These are phyloP conservation scores for Diaperis boleti DNA, from an alignment of 2,888 invertebrate species.

Conservation along the genomic window DNA sequence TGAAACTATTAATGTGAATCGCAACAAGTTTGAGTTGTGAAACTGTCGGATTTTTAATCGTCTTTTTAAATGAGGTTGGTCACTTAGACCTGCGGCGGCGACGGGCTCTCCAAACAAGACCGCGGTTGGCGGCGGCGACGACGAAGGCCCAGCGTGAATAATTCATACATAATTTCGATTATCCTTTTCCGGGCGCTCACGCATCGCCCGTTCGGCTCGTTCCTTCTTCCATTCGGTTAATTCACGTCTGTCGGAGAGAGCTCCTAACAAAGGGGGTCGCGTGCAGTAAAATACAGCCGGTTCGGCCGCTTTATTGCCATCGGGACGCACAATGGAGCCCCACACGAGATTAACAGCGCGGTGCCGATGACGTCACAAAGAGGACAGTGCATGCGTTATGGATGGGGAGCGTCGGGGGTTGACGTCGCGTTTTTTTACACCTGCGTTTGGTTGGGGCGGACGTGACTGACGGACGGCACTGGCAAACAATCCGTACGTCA, in stretches of 20 bases:
- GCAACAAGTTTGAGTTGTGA: too few relatives aligned
- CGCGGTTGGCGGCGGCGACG: slow-evolving; percentile 17
- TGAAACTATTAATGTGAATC: too few relatives aligned
- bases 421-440: background rate
- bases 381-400: slow-evolving; percentile 54
- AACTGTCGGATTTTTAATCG: too few relatives aligned
- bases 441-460: too few relatives aligned
- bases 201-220: slow-evolving; percentile 42
- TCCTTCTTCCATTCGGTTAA: slow-evolving; percentile 38
- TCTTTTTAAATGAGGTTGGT: too few relatives aligned
- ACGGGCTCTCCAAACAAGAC: slow-evolving; percentile 15
- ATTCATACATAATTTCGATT: slow-evolving; percentile 43
- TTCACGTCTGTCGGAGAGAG: slow-evolving; percentile 37
- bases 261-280: slow-evolving; percentile 38
- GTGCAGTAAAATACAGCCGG: slow-evolving; percentile 45
- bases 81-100: too few relatives aligned
- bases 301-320: slow-evolving; percentile 47
- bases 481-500: too few relatives aligned
- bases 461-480: too few relatives aligned
- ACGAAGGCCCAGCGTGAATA: slow-evolving; percentile 34
- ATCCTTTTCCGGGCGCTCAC: slow-evolving; percentile 39
- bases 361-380: slow-evolving; percentile 59
- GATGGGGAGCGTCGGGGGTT: slow-evolving; percentile 15
- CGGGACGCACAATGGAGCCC: slow-evolving; percentile 48
- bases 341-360: slow-evolving; percentile 56